These are phyloP conservation scores for Uromys caudimaculatus DNA, from an alignment of 2,797 vertebrate species.

Conservation along the genomic window DNA sequence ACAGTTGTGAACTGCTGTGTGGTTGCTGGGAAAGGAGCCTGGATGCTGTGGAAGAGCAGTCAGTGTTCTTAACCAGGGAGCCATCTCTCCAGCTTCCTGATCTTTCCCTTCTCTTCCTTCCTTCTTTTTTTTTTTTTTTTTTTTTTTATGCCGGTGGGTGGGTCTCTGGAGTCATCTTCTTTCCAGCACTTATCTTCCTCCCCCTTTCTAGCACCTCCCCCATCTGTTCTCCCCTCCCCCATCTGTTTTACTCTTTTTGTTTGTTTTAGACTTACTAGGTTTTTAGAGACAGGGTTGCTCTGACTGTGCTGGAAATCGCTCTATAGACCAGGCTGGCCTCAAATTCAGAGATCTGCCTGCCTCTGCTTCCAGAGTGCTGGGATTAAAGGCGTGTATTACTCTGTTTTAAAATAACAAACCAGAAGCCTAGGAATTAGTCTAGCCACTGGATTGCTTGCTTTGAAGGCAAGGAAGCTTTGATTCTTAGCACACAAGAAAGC, in stretches of 20 bases:
- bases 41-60: too few relatives aligned
- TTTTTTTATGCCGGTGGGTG: not conserved
- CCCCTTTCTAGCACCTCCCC: not conserved
- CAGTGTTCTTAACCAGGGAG: not conserved
- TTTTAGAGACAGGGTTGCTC: not conserved
- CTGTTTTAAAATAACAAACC: not conserved
- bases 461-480: not conserved
- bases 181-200: conserved; percentile 33
- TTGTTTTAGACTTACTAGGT: not conserved
- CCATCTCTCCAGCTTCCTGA: not conserved
- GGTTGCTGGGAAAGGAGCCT: too few relatives aligned
- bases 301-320: not conserved
- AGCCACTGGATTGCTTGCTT: not conserved
- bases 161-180: conserved; percentile 30
- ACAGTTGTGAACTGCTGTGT: too few relatives aligned
- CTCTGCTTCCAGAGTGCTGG: not conserved
- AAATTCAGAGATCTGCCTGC: not conserved
- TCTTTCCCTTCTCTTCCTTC: too few relatives aligned
- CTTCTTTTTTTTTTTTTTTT: too few relatives aligned
- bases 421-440: not conserved
- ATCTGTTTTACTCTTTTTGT: too few relatives aligned
- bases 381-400: too few relatives aligned
- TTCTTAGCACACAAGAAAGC: not conserved
- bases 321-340: not conserved
- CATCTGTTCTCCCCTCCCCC: not conserved